Base-by-base conservation (phyloP, 2,888 invertebrate species). In the Bombylius major region DNA sequence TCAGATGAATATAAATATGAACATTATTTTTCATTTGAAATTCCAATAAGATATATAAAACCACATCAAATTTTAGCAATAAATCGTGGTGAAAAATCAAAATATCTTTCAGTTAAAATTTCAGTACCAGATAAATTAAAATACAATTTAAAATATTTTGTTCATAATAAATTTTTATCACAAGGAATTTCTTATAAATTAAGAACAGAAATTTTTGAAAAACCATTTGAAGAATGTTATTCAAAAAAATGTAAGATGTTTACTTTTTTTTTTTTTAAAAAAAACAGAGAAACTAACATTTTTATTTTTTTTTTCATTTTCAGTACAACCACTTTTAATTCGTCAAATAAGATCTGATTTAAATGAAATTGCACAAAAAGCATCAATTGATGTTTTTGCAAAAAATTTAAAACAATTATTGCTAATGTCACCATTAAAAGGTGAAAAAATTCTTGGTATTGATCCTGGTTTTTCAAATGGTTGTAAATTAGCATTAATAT, bases 381-480 rank as follows among this genome's bases (percentile, higher is more conserved):
- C 88, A 48, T 87, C 94, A 0, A 83, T 92, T 32, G 84, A 86
- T 65, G 89, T 91, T 5, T 96, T 96, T 71, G 84, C 86, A 2
- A 79, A 79, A 6, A 96, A 96, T 73, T 73, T 96, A 32, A 89
- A 89, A 66, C 86, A 89, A 63, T 78, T 95, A 53, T 75, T 96
- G 8, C 73, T 94, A 12, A 83, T 83, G 49, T 83, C 89, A 23
- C 94, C 95, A 0, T 77, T 92, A 0, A 83, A 87, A 66, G 90
- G 89, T 44, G 82, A 84, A 69, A 77, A 79, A 8, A 87, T 96
- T 57, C 75, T 90, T 36, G 94, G 91, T 0, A 79, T 96, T 53
- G 96, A 96, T 76, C 96, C 96, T 1, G 95, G 96, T 0, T 94
- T 86, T 68, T 77, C 75, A 59, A 86, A 91, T 68, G 95, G 95